phyloP scores from a whole-genome alignment of 2,113 vertebrate species.

The Addax nasomaculatus region DNA sequence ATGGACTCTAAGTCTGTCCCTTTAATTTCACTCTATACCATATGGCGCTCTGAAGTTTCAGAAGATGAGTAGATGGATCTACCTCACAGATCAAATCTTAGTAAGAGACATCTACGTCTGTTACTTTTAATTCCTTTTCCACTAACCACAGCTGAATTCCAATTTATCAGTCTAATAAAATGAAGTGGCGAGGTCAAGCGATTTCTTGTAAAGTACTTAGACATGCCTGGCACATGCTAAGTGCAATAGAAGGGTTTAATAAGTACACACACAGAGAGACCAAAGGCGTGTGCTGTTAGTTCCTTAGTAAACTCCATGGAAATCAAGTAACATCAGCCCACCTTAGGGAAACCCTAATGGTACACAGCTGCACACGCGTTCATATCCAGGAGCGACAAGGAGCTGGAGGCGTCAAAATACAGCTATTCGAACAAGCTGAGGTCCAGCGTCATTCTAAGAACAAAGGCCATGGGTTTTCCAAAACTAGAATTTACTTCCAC shows the following conservation, averaged over 20 bases:
- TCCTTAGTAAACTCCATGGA: background rate
- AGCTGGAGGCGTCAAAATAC: background rate
- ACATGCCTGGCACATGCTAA: background rate
- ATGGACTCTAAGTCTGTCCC: constrained; percentile 17
- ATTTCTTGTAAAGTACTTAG: background rate
- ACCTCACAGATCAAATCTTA: constrained; percentile 24
- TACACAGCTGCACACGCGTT: rapidly evolving
- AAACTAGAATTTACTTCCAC: background rate
- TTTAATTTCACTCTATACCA: constrained; percentile 46
- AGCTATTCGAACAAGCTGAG: background rate
- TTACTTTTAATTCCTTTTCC: background rate
- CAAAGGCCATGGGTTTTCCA: background rate
- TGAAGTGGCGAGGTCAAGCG: background rate
- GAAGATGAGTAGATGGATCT: background rate
- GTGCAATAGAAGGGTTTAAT: background rate
- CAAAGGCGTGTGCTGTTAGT: background rate
- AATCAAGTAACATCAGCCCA: background rate
- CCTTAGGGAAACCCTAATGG: background rate
- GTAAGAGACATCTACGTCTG: background rate
- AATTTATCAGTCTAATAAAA: background rate
- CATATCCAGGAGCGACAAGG: background rate
- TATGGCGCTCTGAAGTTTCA: constrained; percentile 2
- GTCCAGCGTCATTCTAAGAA: background rate
- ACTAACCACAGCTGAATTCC: background rate
- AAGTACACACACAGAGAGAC: background rate